phyloP scores from a whole-genome alignment of 2,113 vertebrate genomes.

The Callocephalon fimbriatum region DNA sequence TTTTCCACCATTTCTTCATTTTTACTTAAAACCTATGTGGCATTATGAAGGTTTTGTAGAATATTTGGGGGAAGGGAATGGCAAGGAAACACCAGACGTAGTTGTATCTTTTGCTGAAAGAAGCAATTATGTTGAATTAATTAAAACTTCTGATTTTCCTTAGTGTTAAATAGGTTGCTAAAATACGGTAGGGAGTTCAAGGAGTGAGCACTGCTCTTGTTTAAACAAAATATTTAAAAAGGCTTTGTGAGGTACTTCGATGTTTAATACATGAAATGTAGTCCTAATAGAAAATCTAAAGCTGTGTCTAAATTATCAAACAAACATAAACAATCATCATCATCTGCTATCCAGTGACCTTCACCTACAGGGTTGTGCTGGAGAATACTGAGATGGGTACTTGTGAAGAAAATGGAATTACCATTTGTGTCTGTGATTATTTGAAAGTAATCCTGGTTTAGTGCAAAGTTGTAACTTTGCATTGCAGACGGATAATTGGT shows the following conservation, averaged over 20 bases:
- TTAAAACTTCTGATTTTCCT: slow-evolving; percentile 42
- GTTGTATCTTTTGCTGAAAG: slow-evolving; percentile 12
- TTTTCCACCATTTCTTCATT: neutral
- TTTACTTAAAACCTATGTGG: neutral
- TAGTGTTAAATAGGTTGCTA: slow-evolving; percentile 38
- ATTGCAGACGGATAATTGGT: neutral
- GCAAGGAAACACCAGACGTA: neutral
- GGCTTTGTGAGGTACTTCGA: neutral
- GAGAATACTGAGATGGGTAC: neutral
- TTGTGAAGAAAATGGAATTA: neutral
- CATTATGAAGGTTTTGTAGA: neutral
- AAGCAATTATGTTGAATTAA: slow-evolving; percentile 53
- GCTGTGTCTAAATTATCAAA: neutral
- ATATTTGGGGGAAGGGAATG: neutral
- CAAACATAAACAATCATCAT: neutral
- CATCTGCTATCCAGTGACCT: neutral
- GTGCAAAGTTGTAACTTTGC: neutral
- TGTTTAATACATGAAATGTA: neutral
- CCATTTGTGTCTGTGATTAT: neutral
- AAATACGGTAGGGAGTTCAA: neutral
- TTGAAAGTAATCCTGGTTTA: neutral
- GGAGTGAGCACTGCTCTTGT: neutral
- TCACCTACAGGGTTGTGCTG: neutral
- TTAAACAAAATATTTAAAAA: neutral
- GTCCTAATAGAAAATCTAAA: neutral